Base-by-base conservation (phyloP, 1,140 invertebrate species). In the Zelostemma sp. region DNA sequence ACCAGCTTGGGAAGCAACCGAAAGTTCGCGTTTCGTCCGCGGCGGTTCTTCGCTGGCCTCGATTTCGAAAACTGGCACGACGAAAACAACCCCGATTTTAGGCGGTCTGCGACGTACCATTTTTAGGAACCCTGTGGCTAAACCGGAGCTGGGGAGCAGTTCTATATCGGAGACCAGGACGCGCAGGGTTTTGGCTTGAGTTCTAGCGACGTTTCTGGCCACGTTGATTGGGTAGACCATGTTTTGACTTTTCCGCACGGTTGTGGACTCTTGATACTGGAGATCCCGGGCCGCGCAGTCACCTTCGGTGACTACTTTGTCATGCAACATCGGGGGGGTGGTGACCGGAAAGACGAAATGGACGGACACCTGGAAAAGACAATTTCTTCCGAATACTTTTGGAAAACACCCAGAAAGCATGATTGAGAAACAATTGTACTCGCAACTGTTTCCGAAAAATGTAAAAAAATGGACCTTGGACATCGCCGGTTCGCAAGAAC, bases 81-180 rank as follows among this genome's bases (percentile, higher is more conserved):
- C 91, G 78, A 90, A 93, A 46, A 91, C 88, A 0, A 88, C 82
- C 55, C 86, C 86, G 60, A 33, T 66, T 50, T 59, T 86, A 43
- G 86, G 85, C 64, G 82, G 72, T 28, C 80, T 75, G 1, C 69
- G 74, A 54, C 81, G 78, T 0, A 91, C 75, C 89, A 92, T 90
- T 56, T 86, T 76, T 2, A 89, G 73, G 69, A 92, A 92, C 62
- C 87, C 87, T 5, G 85, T 83, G 0, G 91, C 90, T 49, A 93
- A 78, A 62, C 86, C 86, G 25, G 87, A 82, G 70, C 91, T 92
- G 0, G 91, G 91, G 46, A 92, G 86, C 51, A 94, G 85, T 79
- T 94, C 92, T 57, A 93, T 90, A 78, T 94, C 93, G 4, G 90
- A 91, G 0, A 93, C 93, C 71, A 95, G 81, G 49, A 94, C 89